A percentile compares a stretch with the other conserved stretches of the same genome.
phyloP scores from a whole-genome alignment of 2,113 vertebrate genomes.

The Lathamus discolor region DNA sequence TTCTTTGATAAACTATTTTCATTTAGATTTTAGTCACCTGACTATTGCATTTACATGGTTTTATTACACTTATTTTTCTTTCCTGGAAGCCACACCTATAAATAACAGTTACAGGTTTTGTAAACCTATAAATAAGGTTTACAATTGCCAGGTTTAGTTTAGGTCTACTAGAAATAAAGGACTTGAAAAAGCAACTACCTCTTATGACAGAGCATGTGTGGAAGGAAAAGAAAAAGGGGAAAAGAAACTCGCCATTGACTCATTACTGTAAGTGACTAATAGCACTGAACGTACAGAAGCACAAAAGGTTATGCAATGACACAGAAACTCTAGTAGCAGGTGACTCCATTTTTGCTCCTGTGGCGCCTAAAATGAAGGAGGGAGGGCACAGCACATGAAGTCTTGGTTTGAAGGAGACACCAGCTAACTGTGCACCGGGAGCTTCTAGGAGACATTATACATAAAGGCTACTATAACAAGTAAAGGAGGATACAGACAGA shows the following conservation, averaged over 20 bases:
- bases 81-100: neutral
- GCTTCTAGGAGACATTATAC: fast-evolving
- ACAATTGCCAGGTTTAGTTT: neutral
- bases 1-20: neutral
- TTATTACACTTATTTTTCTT: neutral
- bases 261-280: neutral
- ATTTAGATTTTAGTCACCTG: neutral
- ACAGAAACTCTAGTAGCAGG: neutral
- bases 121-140: neutral
- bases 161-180: neutral
- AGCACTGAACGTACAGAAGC: neutral
- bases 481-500: fast-evolving
- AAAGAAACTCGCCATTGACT: neutral
- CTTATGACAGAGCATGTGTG: neutral
- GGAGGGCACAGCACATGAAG: neutral
- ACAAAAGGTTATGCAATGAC: neutral
- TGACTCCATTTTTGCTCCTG: neutral
- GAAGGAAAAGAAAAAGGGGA: neutral
- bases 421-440: neutral
- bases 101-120: neutral
- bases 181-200: neutral
- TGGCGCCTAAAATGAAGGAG: neutral
- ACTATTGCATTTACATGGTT: neutral
- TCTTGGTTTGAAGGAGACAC: fast-evolving
- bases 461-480: fast-evolving